Conservation (phyloP, 2,797 vertebrate genomes). For the Siniperca scherzeri region DNA sequence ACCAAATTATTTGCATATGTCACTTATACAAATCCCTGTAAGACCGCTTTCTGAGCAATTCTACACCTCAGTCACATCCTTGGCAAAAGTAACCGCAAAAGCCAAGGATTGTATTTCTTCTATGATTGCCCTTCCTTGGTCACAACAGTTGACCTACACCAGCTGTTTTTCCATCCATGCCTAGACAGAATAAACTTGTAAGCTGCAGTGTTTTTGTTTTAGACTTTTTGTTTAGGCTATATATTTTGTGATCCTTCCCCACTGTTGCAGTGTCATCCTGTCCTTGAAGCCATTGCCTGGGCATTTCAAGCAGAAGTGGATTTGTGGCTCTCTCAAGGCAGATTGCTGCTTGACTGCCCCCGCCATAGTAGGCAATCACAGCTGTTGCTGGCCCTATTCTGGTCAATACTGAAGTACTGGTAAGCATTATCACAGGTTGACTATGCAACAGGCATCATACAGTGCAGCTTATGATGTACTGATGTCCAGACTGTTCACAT, state of each 20-base stretch:
- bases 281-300: neutral
- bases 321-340: slow-evolving; percentile 5
- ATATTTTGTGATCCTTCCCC: neutral
- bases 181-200: neutral
- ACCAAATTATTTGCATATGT: neutral
- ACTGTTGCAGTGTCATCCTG: neutral
- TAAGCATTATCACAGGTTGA: slow-evolving; percentile 18
- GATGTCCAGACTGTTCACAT: slow-evolving; percentile 13
- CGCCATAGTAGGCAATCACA: slow-evolving; percentile 10
- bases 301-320: slow-evolving; percentile 21
- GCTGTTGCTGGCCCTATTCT: neutral
- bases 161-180: neutral
- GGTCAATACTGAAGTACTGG: slow-evolving; percentile 4
- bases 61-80: neutral
- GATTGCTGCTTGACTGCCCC: slow-evolving; percentile 4
- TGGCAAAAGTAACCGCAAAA: neutral
- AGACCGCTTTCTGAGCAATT: neutral
- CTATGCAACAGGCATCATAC: slow-evolving; percentile 7
- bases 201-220: neutral
- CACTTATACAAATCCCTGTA: neutral
- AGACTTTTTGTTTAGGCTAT: no score
- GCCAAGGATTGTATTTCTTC: neutral
- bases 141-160: neutral
- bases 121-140: neutral
- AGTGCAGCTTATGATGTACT: neutral